Evolutionary conservation across 2,113 vertebrate genomes (phyloP), one percentile per base, ranked within the genome.

Genomic region (Gymnocephalus cernua): DNA sequence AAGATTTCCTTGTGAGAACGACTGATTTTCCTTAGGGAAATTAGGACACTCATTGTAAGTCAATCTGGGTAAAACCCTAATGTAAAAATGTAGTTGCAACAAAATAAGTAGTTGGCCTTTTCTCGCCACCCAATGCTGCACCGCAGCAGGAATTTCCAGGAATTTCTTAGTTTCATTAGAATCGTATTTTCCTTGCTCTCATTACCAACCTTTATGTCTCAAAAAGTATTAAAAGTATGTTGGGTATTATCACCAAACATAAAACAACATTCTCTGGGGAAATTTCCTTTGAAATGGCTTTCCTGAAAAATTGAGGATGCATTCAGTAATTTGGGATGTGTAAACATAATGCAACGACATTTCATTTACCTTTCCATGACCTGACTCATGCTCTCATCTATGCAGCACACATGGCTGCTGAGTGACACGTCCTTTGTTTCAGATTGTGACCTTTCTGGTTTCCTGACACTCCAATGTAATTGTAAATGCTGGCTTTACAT

Each of bases 351-450:
- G 16, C 62, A 83, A 61, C 50, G 29, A 67, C 47, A 47, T 38
- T 38, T 38, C 6, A 35, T 77, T 73, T 18, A 48, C 72, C 54
- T 65, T 74, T 79, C 65, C 64, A 4, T 78, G 66, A 63, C 38
- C 62, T 71, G 38, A 47, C 61, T 80, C 27, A 0, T 38, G 29
- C 19, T 63, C 65, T 83, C 75, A 81, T 88, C 74, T 45, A 41
- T 29, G 13, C 32, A 58, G 68, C 50, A 80, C 82, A 87, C 58
- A 83, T 66, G 62, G 69, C 76, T 4, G 38, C 61, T 78, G 73
- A 83, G 35, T 77, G 85, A 79, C 79, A 74, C 23, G 45, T 29
- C 75, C 76, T 82, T 64, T 82, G 77, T 48, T 73, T 75, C 58
- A 59, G 32, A 54, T 71, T 47, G 4, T 53, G 59, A 62, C 72